Evolutionary conservation across 2,888 invertebrate species (phyloP), one percentile per base, ranked within the genome.

Genomic region (Luperina testacea): DNA sequence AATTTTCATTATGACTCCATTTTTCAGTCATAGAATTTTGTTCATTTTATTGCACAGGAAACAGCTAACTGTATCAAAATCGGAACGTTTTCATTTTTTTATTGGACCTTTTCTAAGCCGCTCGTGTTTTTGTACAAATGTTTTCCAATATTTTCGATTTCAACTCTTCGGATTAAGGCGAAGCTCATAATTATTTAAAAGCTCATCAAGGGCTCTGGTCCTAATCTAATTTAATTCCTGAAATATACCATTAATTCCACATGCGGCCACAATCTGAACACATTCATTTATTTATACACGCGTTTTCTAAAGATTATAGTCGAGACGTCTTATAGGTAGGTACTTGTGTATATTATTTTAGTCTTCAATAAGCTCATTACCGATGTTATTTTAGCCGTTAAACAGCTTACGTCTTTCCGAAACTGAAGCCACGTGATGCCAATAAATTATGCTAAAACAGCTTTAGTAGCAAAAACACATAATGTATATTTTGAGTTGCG

Each of bases 361-460:
- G 72, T 63, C 65, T 63, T 57, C 68, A 82, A 78, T 86, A 78
- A 86, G 63, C 86, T 75, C 72, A 73, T 64, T 86, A 77, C 71
- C 20, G 53, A 53, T 83, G 77, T 83, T 79, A 77, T 85, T 83
- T 75, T 76, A 75, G 80, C 76, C 69, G 72, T 68, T 53, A 72
- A 86, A 77, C 75, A 70, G 65, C 84, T 83, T 77, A 75, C 84
- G 87, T 80, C 72, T 69, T 77, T 70, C 69, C 38, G 38, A 83
- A 83, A 83, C 75, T 27, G 64, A 69, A 71, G 38, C 61, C 87
- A 83, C 87, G 87, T 86, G 75, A 80, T 75, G 48, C 59, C 63
- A 77, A 80, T 85, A 85, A 83, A 86, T 83, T 80, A 77, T 68
- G 67, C 69, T 27, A 75, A 85, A 86, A 85, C 77, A 86, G 77